Evolutionary conservation across 2,113 vertebrate genomes (phyloP), one percentile per base, ranked within the genome.

Genomic region (Erythrocercus mccallii): DNA sequence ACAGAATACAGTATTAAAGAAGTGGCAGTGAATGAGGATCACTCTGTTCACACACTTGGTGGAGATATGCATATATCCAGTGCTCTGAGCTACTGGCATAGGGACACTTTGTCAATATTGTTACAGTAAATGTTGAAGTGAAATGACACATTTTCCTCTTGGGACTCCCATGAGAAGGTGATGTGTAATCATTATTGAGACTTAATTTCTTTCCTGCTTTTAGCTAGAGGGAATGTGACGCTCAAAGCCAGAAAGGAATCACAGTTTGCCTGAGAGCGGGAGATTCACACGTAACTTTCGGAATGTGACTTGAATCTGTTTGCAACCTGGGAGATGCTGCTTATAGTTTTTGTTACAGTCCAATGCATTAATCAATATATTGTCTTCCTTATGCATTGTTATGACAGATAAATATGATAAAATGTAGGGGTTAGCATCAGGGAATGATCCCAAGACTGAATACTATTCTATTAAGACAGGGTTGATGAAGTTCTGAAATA

Each of bases 41-140:
- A 4, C 42, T 95, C 58, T n/a, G 30, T 89, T 92, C 83, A 84
- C 51, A 83, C 66, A 28, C 81, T 56, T 66, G 44, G 69, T 69
- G 83, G 86, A 88, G 81, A 90, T 94, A 81, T 83, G 85, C 53
- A 81, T 44, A 61, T 73, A 93, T 68, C 56, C 77, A 66, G 61
- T 37, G 38, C 69, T 88, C 60, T 87, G 82, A 87, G 65, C 86
- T 64, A 92, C 76, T 88, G 85, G 74, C 78, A 84, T 11, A 79
- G 69, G 91, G 90, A 95, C 85, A 90, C 23, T 87, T 97, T 95
- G 81, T 94, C 94, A 96, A 94, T 97, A 96, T 69, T 94, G 66
- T 68, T 93, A 88, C 86, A 91, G 90, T 86, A 96, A 95, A 95
- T 42, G 53, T 56, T 97, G 94, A 97, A 94, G 53, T 66, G 78